Evolutionary conservation across 1,140 invertebrate genomes (phyloP), one percentile per base, ranked within the genome.

Genomic region (Panagrolaimus sp.): DNA sequence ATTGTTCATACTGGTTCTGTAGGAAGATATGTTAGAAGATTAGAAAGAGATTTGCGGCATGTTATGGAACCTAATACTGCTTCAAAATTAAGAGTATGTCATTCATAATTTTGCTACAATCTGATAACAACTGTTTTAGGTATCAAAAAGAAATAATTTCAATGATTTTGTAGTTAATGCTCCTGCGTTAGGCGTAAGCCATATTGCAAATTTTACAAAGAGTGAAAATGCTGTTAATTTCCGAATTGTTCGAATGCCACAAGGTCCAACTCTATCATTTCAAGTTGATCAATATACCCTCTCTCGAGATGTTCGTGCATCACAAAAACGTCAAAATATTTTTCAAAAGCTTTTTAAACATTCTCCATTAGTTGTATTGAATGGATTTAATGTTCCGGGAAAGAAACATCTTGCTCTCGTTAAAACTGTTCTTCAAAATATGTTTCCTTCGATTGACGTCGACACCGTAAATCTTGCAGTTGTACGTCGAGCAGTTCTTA

Each of bases 11-110:
- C 91, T 73, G 94, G 94, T 25, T 85, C 90, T 71, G 89, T 93
- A 67, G 92, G 92, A 38, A 90, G 89, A 78, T 88, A 91, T 82
- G 88, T 94, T 5, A 84, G 88, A 47, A 88, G 91, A 76, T 84
- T 98, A 16, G 90, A 92, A 4, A 88, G 87, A 79, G 93, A 98
- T 84, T 90, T 96, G 80, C 87, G 93, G 23, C 89, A 88, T 85
- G 87, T 98, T n/a, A 93, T 98, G 91, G 92, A 96, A 85, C 95
- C 95, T 1, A 96, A 90, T 80, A 98, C 95, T 61, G 94, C 95
- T 0, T 87, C 88, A 25, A 88, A 90, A 63, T 84, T 89, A 4
- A 85, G 87, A 79, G 87, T 88, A 74, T 47, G 66, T 63, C 70
- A n/a, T n/a, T n/a, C n/a, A n/a, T n/a, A n/a, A 45, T 27, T n/a